Conservation (phyloP, 2,888 invertebrate species). For the Trachelus tabidus region DNA sequence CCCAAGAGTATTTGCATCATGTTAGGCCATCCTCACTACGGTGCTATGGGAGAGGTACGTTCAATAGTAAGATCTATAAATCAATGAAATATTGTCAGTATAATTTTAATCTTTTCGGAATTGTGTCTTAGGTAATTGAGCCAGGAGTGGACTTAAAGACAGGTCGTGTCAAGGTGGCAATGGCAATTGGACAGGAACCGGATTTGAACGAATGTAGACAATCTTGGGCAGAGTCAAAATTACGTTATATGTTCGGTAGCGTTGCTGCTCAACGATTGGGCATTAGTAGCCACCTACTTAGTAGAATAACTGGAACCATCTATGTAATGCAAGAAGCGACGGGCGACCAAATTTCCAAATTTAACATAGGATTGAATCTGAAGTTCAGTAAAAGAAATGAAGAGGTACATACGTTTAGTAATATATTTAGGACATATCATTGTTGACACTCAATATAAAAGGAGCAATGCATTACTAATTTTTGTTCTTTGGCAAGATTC, state of each 20-base stretch:
- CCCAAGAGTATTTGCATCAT: slow-evolving; percentile 78
- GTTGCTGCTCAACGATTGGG: slow-evolving; percentile 73
- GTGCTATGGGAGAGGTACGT: slow-evolving; percentile 79
- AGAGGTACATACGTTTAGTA: slow-evolving; percentile 68
- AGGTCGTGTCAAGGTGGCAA: slow-evolving; percentile 72
- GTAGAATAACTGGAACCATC: slow-evolving; percentile 88
- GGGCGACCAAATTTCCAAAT: slow-evolving; percentile 68
- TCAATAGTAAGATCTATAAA: slow-evolving; percentile 19
- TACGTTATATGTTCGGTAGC: slow-evolving; percentile 70
- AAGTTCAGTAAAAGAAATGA: slow-evolving; percentile 85
- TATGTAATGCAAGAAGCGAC: slow-evolving; percentile 72
- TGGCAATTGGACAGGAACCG: slow-evolving; percentile 70
- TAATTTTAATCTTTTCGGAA: slow-evolving; percentile 13
- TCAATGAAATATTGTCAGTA: slow-evolving; percentile 49
- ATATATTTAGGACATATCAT: not conserved
- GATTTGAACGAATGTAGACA: slow-evolving; percentile 44
- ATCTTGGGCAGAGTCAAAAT: slow-evolving; percentile 51
- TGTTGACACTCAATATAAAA: not conserved
- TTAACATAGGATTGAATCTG: slow-evolving; percentile 91
- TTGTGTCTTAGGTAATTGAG: slow-evolving; percentile 69
- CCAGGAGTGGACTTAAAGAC: slow-evolving; percentile 68
- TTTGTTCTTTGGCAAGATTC: slow-evolving; percentile 66
- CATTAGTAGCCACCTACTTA: slow-evolving; percentile 78
- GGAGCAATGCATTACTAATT: slow-evolving; percentile 13
- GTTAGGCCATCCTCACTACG: slow-evolving; percentile 84